phyloP scores from a whole-genome alignment of 2,888 invertebrate genomes.

The Volucella inflata region DNA sequence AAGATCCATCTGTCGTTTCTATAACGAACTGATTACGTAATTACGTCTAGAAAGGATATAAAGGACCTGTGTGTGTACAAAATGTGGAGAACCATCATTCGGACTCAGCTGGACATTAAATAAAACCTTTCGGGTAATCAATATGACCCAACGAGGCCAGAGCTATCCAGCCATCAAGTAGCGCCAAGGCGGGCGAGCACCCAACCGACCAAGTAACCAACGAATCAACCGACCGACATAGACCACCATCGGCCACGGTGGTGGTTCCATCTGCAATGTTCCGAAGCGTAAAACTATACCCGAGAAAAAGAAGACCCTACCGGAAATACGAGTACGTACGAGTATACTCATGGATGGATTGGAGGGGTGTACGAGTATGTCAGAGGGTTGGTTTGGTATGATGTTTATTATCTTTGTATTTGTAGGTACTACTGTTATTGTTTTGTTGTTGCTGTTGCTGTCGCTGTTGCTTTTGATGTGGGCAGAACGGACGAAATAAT shows the following conservation, averaged over 20 bases:
- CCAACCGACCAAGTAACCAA: constrained; percentile 59
- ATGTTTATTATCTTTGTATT: constrained; percentile 55
- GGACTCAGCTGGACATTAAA: constrained; percentile 69
- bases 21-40: constrained; percentile 67
- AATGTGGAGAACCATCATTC: constrained; percentile 54
- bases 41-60: constrained; percentile 57
- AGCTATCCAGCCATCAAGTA: too few species aligned
- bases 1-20: constrained; percentile 42
- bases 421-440: not conserved
- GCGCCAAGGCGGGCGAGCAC: constrained; percentile 19
- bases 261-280: constrained; percentile 59
- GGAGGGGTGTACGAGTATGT: not conserved
- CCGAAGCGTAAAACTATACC: constrained; percentile 46
- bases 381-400: constrained; percentile 15
- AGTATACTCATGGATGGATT: too few species aligned
- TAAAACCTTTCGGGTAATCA: constrained; percentile 72
- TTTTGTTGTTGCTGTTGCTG: constrained; percentile 25
- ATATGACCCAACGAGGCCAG: constrained; percentile 60
- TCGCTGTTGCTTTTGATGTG: constrained; percentile 32
- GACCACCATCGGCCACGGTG: constrained; percentile 48
- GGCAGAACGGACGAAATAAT: constrained; percentile 58
- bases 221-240: constrained; percentile 61
- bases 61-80: constrained; percentile 44
- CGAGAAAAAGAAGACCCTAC: constrained; percentile 23
- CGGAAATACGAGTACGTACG: too few species aligned